Percentiles rank a stretch among this genome's conserved stretches.
Evolutionary conservation across 2,113 vertebrate genomes (phyloP).

Genomic region (Myotis lucifugus): DNA sequence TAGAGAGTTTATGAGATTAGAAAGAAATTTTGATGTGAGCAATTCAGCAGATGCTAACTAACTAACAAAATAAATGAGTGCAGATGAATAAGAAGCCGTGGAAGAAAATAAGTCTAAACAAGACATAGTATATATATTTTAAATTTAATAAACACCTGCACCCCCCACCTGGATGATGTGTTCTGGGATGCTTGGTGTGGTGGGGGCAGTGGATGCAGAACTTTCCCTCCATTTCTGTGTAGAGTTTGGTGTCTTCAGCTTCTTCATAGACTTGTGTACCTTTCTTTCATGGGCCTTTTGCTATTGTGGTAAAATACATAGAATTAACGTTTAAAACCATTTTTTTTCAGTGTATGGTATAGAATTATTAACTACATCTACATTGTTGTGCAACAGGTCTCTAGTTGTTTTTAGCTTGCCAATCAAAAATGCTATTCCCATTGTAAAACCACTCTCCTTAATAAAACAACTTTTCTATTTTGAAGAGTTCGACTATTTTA

Average conservation of each 20-base stretch:
- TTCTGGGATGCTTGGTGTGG: background rate
- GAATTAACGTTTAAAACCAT: background rate
- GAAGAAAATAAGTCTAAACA: background rate
- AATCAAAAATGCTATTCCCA: background rate
- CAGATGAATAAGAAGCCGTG: background rate
- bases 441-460: background rate
- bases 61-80: background rate
- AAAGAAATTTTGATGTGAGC: background rate
- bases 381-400: background rate
- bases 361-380: background rate
- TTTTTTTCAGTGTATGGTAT: background rate
- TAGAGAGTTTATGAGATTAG: background rate
- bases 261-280: background rate
- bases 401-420: background rate
- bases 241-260: background rate
- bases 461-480: background rate
- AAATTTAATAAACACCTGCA: background rate
- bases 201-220: background rate
- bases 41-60: background rate
- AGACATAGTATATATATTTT: background rate
- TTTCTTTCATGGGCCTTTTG: background rate
- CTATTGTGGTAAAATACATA: background rate
- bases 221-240: background rate
- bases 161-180: background rate
- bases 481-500: background rate